Conservation (phyloP, 1,140 invertebrate species). For the Schmidtea mediterranea region DNA sequence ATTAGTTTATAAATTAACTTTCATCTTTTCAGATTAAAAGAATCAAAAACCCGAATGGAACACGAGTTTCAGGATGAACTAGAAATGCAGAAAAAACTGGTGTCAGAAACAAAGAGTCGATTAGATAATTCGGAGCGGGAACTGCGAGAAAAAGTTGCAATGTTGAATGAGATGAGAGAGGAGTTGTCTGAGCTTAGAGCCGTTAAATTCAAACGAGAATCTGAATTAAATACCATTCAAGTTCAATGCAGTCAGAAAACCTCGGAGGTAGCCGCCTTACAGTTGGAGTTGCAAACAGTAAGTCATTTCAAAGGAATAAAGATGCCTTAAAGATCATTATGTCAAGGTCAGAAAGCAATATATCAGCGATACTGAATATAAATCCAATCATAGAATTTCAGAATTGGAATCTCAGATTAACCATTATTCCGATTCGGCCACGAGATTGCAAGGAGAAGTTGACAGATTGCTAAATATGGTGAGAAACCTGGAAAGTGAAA, state of each 20-base stretch:
- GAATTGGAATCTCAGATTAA: constrained; percentile 26
- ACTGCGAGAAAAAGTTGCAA: constrained; percentile 8
- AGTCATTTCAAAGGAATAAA: background rate
- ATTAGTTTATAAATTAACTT: background rate
- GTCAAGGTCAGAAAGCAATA: constrained; percentile 35
- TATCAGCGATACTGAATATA: constrained; percentile 4
- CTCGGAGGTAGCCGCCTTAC: constrained; percentile 13
- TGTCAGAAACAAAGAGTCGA: constrained; percentile 79
- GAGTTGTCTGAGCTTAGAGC: constrained; percentile 17
- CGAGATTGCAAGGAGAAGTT: constrained; percentile 51
- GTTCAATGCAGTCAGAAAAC: constrained; percentile 13
- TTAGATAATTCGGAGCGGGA: constrained; percentile 47
- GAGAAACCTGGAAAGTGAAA: constrained; percentile 78
- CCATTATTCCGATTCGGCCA: constrained; percentile 46
- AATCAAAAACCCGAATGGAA: constrained; percentile 74
- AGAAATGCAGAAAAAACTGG: constrained; percentile 64
- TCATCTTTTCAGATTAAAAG: constrained; percentile 39
- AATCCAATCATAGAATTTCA: constrained; percentile 28
- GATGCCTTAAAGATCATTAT: constrained; percentile 22
- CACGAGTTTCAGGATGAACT: constrained; percentile 79
- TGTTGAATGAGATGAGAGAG: constrained; percentile 19
- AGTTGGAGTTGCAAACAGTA: constrained; percentile 25
- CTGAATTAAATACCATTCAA: constrained; percentile 16
- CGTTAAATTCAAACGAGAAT: constrained; percentile 16
- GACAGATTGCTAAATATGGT: constrained; percentile 63